Base-by-base conservation (phyloP, 2,797 vertebrate genomes). In the Sebastiscus tertius region DNA sequence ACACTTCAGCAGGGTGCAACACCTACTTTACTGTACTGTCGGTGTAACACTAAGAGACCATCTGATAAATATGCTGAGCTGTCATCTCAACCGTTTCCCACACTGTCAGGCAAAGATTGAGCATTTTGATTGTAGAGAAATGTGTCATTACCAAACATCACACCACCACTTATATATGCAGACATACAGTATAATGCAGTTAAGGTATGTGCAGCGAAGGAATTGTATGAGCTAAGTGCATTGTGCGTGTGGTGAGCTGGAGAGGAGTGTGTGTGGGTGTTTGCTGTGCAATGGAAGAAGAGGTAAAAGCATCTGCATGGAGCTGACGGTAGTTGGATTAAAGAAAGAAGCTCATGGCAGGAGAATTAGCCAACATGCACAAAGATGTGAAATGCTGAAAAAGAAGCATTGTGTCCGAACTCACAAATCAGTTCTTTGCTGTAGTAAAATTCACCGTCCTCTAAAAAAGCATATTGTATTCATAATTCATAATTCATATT, bases 201-300 rank as follows among this genome's bases (percentile, higher is more conserved):
- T 89, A 73, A 95, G 93, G 63, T 16, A 95, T 93, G 2, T 96
- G 91, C 36, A 93, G 94, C 76, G 55, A 54, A 79, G 74, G 84
- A 82, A 71, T 80, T 81, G 77, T 13, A 81, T 56, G 86, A 83
- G 52, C 33, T 59, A 73, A 61, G 65, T 69, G 62, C 49, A 80
- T 60, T 26, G 67, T 58, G 64, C 71, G 66, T 78, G 75, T 70
- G 61, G 59, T 24, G 72, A 73, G 74, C 59, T 33, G 59, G 36
- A 70, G 67, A 81, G 75, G 60, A 46, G 67, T 49, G 72, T 87
- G 81, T 80, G 89, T 85, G 92, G 85, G 90, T 85, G 89, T 88
- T 80, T 75, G 83, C 77, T 69, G 67, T 82, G 84, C 82, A 83
- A 52, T 61, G 56, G 73, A 82, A 79, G 74, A 63, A 80, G 69